A percentile compares a stretch with the other conserved stretches of the same genome.
Evolutionary conservation across 2,888 invertebrate genomes (phyloP).

Genomic region (Ceramica pisi): DNA sequence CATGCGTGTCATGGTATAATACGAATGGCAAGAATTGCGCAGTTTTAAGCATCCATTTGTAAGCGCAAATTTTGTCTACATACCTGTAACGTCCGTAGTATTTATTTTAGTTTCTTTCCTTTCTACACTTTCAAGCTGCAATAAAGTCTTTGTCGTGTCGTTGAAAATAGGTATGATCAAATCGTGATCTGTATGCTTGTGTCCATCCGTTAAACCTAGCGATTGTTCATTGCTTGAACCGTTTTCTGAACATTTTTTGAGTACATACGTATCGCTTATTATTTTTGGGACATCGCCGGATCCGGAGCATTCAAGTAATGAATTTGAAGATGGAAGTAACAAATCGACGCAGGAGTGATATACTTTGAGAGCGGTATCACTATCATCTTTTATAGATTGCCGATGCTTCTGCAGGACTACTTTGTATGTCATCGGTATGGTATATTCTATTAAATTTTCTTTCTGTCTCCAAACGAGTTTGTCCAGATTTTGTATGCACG

Average conservation of each 20-base stretch:
- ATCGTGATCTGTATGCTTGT: slow-evolving; percentile 18
- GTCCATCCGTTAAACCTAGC: neutral
- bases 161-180: slow-evolving; percentile 21
- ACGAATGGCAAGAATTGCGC: neutral
- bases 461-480: slow-evolving; percentile 79
- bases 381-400: slow-evolving; percentile 43
- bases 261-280: slow-evolving; percentile 78
- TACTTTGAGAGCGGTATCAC: slow-evolving; percentile 67
- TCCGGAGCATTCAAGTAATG: slow-evolving; percentile 56
- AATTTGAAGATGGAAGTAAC: slow-evolving; percentile 66
- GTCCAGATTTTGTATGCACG: slow-evolving; percentile 78
- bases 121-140: slow-evolving; percentile 36
- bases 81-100: slow-evolving; percentile 25
- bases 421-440: slow-evolving; percentile 83
- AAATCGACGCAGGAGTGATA: slow-evolving; percentile 87
- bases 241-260: slow-evolving; percentile 62
- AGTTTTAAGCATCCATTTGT: neutral
- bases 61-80: neutral
- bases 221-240: slow-evolving; percentile 7
- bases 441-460: slow-evolving; percentile 77
- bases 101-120: slow-evolving; percentile 18
- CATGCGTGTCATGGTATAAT: neutral
- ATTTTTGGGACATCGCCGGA: slow-evolving; percentile 75
- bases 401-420: slow-evolving; percentile 79
- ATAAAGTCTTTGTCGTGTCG: slow-evolving; percentile 48